Evolutionary conservation across 2,888 invertebrate species (phyloP), one percentile per base, ranked within the genome.

Genomic region (Cosmorhoe ocellata): DNA sequence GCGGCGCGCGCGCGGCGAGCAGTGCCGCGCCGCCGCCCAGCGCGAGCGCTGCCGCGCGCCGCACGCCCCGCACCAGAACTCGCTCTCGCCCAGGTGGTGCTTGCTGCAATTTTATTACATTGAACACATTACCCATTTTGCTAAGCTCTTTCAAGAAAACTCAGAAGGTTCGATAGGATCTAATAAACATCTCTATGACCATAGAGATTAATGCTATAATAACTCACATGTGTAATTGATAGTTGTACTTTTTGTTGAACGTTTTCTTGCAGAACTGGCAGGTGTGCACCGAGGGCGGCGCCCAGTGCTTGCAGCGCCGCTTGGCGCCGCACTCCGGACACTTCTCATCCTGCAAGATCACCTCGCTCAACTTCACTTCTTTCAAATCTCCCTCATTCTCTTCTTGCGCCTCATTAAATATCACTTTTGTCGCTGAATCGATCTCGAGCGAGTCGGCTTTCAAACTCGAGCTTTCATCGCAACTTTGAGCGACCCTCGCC

Each of bases 221-320:
- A 7, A 72, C 79, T 74, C 56, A 81, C 80, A 79, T 33, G 47
- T 83, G 83, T 10, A 79, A 31, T 34, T 70, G 72, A 24, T 71
- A 78, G 58, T 81, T 83, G 36, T 74, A 80, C 55, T 79, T 83
- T 50, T 76, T 79, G 10, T 60, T 74, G 41, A 83, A 82, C 2
- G 69, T 59, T 62, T 79, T 83, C 2, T 63, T 53, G 38, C 83
- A 82, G 32, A 71, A 61, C 7, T 69, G 71, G 49, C 82, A 82
- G 1, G 67, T 69, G 55, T 66, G 66, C 0, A 59, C 36, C 0
- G 51, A 11, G 0, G 71, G 69, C 1, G 72, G 73, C 4, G 66
- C 34, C 72, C 74, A 67, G 55, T 77, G 79, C 14, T 14, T 56
- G 56, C 79, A 80, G 24, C 76, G 71, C 0, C 74, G 64, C 50